Percentiles rank a stretch among this genome's conserved stretches.
Conservation (phyloP, 2,113 vertebrate species). For the Nycticebus coucang region DNA sequence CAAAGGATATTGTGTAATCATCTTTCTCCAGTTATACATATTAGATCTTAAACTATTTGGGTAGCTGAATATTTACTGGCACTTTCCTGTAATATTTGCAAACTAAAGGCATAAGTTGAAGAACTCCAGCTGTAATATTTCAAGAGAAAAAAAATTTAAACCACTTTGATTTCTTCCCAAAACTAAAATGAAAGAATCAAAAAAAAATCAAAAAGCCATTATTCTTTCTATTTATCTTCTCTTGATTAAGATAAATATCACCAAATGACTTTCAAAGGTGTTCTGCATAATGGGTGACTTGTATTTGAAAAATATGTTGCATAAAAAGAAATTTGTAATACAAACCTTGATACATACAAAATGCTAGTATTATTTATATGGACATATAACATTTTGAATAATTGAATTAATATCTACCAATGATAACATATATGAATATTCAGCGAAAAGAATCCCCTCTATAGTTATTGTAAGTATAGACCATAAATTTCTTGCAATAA, state of each 20-base stretch:
- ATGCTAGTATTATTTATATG: background rate
- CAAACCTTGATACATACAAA: background rate
- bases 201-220: background rate
- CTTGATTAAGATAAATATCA: background rate
- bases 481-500: background rate
- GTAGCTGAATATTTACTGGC: conserved; percentile 34
- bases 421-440: background rate
- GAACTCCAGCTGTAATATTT: background rate
- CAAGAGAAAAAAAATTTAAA: background rate
- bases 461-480: background rate
- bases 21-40: conserved; percentile 16
- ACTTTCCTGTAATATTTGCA: conserved; percentile 1
- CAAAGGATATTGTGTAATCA: background rate
- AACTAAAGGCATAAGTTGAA: background rate
- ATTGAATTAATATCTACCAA: conserved; percentile 9
- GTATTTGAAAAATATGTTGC: background rate
- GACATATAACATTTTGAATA: conserved; percentile 9
- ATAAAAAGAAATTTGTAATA: conserved; percentile 2
- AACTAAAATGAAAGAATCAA: conserved; percentile 37
- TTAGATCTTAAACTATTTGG: conserved; percentile 54
- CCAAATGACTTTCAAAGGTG: background rate
- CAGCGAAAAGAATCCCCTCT: background rate
- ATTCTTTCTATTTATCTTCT: background rate
- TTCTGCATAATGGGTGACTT: background rate
- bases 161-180: conserved; percentile 3